Percentiles rank a stretch among this genome's conserved stretches.
phyloP scores from a whole-genome alignment of 2,797 vertebrate species.

The Pseudochirops corinnae region DNA sequence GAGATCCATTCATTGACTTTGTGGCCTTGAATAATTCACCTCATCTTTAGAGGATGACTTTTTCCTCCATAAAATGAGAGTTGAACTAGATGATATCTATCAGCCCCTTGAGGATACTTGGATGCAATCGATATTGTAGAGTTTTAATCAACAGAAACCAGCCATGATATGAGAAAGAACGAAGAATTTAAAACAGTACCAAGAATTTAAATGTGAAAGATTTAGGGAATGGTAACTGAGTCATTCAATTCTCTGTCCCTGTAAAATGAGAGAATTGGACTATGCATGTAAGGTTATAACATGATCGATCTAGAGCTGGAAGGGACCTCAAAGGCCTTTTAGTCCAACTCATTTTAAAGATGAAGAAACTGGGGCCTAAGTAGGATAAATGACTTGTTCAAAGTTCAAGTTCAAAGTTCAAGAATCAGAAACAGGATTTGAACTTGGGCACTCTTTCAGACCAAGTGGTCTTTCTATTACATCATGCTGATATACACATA shows the following conservation, averaged over 20 bases:
- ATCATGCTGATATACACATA: not conserved
- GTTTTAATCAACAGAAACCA: not conserved
- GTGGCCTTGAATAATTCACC: not conserved
- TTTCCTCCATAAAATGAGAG: not conserved
- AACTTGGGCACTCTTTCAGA: not conserved
- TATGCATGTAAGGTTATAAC: not conserved
- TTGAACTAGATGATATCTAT: not conserved
- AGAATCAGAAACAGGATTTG: not conserved
- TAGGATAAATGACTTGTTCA: not conserved
- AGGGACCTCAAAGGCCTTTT: not conserved
- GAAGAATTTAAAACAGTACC: not conserved
- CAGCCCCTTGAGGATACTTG: not conserved
- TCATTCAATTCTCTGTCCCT: not conserved
- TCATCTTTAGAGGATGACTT: not conserved
- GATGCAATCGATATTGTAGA: not conserved
- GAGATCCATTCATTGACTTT: not conserved
- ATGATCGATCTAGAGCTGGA: not conserved
- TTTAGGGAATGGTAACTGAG: not conserved
- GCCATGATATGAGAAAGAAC: not conserved
- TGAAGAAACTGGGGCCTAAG: not conserved
- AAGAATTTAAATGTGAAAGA: not conserved
- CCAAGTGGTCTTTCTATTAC: not conserved
- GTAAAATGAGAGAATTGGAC: not conserved
- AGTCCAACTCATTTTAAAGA: not conserved
- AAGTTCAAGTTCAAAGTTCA: not conserved